phyloP scores from a whole-genome alignment of 2,888 invertebrate species.

The Entomobrya multifasciata region DNA sequence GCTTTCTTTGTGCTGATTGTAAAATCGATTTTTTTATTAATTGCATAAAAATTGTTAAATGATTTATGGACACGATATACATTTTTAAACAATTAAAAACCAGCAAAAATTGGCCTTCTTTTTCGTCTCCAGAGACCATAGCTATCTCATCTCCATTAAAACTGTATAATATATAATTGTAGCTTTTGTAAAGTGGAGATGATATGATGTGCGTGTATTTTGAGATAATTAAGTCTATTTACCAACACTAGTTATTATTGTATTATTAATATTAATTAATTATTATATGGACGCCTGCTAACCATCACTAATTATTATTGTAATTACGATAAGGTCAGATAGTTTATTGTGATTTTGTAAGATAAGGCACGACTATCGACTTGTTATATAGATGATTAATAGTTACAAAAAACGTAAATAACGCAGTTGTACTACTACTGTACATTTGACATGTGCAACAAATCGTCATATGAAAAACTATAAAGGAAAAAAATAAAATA shows the following conservation, averaged over 20 bases:
- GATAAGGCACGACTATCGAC: constrained; percentile 1
- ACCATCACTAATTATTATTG: not conserved
- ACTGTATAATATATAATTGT: too few species aligned
- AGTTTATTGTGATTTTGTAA: constrained; percentile 44
- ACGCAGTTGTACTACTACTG: constrained; percentile 28
- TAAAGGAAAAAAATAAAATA: not conserved
- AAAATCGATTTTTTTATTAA: too few species aligned
- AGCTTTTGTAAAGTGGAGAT: too few species aligned
- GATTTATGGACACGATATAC: too few species aligned
- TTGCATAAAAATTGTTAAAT: too few species aligned
- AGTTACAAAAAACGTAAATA: constrained; percentile 31
- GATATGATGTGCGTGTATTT: constrained; percentile 13
- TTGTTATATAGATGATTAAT: constrained; percentile 37
- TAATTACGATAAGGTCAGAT: constrained; percentile 41
- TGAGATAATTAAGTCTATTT: constrained; percentile 33
- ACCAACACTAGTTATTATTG: constrained; percentile 4
- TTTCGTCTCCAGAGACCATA: too few species aligned
- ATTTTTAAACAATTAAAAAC: too few species aligned
- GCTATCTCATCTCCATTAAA: too few species aligned
- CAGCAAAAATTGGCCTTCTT: too few species aligned
- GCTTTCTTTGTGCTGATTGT: too few species aligned
- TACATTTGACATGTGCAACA: not conserved
- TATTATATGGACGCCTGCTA: constrained; percentile 3
- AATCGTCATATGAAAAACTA: not conserved
- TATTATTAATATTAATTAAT: too few species aligned